Percentiles rank a stretch among this genome's conserved stretches.
Evolutionary conservation across 1,140 invertebrate species (phyloP).

Genomic region (Popillia japonica): DNA sequence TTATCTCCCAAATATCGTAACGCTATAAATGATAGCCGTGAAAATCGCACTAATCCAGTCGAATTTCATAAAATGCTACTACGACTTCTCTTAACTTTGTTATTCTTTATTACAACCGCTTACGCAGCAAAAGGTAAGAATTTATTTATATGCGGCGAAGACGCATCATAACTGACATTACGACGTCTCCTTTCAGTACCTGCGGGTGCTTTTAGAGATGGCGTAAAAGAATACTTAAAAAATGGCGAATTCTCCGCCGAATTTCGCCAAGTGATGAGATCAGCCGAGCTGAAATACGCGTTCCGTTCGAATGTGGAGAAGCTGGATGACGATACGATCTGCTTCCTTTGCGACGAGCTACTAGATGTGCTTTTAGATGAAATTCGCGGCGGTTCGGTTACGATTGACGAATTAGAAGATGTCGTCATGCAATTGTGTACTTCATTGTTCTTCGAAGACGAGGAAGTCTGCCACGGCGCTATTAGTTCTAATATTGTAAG

Average conservation of each 20-base stretch:
- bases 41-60: not conserved
- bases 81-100: not conserved
- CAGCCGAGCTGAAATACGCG: not conserved
- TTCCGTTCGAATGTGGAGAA: not conserved
- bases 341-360: constrained; percentile 42
- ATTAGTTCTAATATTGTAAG: constrained; percentile 64
- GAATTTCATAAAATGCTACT: not conserved
- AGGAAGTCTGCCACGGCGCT: constrained; percentile 66
- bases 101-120: not conserved
- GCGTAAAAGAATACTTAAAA: not conserved
- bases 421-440: constrained; percentile 61
- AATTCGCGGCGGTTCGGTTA: constrained; percentile 36
- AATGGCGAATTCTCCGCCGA: constrained; percentile 1
- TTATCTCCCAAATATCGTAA: no score
- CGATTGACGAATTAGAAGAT: constrained; percentile 42
- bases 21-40: no score
- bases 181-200: not conserved
- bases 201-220: not conserved
- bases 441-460: constrained; percentile 64
- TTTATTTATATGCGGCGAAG: not conserved
- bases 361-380: constrained; percentile 45
- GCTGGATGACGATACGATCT: not conserved
- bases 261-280: not conserved
- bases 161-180: not conserved
- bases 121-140: not conserved